Evolutionary conservation across 2,888 invertebrate species (phyloP), one percentile per base, ranked within the genome.

Genomic region (Pomacea canaliculata): DNA sequence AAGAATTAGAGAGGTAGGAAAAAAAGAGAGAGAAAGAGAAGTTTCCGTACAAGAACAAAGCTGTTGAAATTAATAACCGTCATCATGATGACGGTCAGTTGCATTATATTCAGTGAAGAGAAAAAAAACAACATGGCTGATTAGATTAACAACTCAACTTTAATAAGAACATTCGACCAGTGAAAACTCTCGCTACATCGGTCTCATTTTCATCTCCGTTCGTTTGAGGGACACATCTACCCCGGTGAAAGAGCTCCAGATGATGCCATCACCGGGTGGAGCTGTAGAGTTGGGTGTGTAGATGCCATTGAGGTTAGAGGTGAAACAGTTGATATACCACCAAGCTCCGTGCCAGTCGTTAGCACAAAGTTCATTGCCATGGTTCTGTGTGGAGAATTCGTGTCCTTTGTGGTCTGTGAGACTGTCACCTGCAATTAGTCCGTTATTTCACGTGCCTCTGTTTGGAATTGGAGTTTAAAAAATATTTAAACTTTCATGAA

Each of bases 241-340:
- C 9, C 68, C 68, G 27, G 12, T 27, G 46, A 27, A 37, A 10
- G 37, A 27, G 19, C 48, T 68, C 68, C 68, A 68, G 37, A 12
- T 68, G 37, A 68, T 7, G 1, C 68, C 68, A 46, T 68, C 68
- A 23, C 9, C 10, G 46, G 8, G 9, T 13, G 68, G 68, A 2
- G 68, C 68, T 13, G 27, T 68, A 46, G 23, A 19, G 68, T 68
- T 68, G 9, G 9, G 68, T 37, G n/a, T 68, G 48, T 68, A 68
- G 13, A 27, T 37, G 7, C 68, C 68, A 37, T 68, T 68, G 68
- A 68, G 68, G 68, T 68, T 27, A 13, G 68, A 27, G 4, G 2
- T 9, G 13, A 27, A 13, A 37, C 68, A 68, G 37, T 12, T 37
- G 7, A 13, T 19, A 19, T 68, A 68, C 68, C 68, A 68, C 68